Conservation (phyloP, 2,888 invertebrate genomes). For the Dascillus cervinus region DNA sequence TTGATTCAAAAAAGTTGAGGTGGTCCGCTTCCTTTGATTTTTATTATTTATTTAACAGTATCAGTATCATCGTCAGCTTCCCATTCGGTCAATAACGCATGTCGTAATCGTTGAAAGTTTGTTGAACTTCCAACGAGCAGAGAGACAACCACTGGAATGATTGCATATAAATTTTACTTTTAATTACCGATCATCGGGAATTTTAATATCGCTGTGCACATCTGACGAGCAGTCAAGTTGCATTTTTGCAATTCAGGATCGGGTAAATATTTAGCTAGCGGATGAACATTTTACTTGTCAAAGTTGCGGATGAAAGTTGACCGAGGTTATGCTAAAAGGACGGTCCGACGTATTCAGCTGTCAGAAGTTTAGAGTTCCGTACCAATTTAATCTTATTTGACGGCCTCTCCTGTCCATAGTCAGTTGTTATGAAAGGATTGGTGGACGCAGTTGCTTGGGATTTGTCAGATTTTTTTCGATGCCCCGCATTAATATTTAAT, state of each 20-base stretch:
- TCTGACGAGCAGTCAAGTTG: no score
- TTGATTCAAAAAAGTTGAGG: no score
- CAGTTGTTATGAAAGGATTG: no score
- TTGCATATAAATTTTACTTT: not conserved
- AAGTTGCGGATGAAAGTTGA: conserved; percentile 3
- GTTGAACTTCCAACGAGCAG: conserved; percentile 3
- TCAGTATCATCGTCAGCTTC: conserved; percentile 3
- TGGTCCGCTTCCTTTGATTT: conserved; percentile 5
- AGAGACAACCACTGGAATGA: not conserved
- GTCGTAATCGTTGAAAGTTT: conserved; percentile 6
- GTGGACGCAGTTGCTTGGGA: no score
- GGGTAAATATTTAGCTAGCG: not conserved
- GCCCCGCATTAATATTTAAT: no score
- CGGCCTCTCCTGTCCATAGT: conserved; percentile 1
- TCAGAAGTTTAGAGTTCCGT: conserved; percentile 8
- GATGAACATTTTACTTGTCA: conserved; percentile 2
- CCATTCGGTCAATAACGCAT: conserved; percentile 7
- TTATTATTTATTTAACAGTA: conserved; percentile 2
- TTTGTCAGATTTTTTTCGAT: no score
- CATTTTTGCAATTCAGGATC: no score
- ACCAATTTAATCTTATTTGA: conserved; percentile 10
- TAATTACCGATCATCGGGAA: not conserved
- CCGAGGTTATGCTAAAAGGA: conserved; percentile 5
- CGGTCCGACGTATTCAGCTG: conserved; percentile 8
- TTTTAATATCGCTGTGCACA: not conserved